Evolutionary conservation across 2,113 vertebrate genomes (phyloP).

Genomic region (Protomyctophum bolini): DNA sequence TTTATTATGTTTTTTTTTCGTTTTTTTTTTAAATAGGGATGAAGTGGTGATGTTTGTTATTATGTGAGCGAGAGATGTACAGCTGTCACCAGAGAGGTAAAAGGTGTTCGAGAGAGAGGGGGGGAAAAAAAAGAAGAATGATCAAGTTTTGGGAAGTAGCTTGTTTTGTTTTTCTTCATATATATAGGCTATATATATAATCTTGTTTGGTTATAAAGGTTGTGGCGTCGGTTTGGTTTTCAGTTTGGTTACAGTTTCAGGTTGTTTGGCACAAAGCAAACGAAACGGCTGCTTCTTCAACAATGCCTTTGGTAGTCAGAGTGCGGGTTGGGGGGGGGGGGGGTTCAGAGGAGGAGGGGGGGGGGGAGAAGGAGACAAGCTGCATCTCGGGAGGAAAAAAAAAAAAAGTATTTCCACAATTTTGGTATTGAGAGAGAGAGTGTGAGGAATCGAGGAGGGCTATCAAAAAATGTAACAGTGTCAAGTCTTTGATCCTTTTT

Average conservation of each 20-base stretch:
- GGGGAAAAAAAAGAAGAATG: neutral
- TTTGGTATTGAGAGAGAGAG: slow-evolving; percentile 68
- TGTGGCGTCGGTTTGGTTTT: slow-evolving; percentile 75
- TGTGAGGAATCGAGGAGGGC: slow-evolving; percentile 40
- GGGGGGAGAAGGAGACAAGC: slow-evolving; percentile 42
- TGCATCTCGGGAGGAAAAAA: slow-evolving; percentile 57
- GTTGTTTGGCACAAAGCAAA: slow-evolving; percentile 67
- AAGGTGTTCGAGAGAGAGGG: slow-evolving; percentile 52
- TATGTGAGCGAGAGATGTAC: slow-evolving; percentile 46
- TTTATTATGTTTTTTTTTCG: too few relatives aligned
- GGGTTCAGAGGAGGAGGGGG: too few relatives aligned
- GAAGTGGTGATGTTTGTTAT: slow-evolving; percentile 1
- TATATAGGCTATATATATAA: too few relatives aligned
- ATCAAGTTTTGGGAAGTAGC: slow-evolving; percentile 73
- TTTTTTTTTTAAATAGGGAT: too few relatives aligned
- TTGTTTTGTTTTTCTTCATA: slow-evolving; percentile 36
- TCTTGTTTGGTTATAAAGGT: slow-evolving; percentile 65
- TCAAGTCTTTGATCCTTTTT: slow-evolving; percentile 53
- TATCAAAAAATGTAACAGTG: slow-evolving; percentile 65
- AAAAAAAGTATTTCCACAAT: slow-evolving; percentile 56
- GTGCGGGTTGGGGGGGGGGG: too few relatives aligned
- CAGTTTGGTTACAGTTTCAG: slow-evolving; percentile 74
- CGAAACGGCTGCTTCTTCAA: slow-evolving; percentile 42
- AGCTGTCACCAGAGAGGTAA: slow-evolving; percentile 35
- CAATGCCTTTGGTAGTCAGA: slow-evolving; percentile 77